Conservation (phyloP, 2,113 vertebrate species). For the Mirounga angustirostris region DNA sequence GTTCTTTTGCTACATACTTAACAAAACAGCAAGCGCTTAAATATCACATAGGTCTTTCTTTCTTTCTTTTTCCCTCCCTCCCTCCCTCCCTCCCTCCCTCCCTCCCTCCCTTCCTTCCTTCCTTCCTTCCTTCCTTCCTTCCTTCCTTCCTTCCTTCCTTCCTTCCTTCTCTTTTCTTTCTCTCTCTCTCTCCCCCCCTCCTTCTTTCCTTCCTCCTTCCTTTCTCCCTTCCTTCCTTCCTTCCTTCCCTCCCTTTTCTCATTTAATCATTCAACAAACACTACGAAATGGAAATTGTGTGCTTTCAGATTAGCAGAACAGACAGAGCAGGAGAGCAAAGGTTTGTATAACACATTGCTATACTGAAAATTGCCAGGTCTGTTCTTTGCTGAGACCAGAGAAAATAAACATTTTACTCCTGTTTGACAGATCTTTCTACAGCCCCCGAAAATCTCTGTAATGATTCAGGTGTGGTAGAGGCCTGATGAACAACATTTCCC, state of each 20-base stretch:
- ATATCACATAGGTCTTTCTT: background rate
- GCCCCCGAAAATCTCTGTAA: background rate
- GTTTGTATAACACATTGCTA: background rate
- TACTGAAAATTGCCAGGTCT: background rate
- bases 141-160: too few relatives aligned
- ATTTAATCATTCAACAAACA: background rate
- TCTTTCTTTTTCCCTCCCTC: fast-evolving
- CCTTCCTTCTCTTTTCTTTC: background rate
- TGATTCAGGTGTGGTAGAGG: background rate
- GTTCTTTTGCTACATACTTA: background rate
- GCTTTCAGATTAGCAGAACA: background rate
- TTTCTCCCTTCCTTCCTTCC: background rate
- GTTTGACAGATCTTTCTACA: background rate
- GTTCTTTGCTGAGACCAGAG: background rate
- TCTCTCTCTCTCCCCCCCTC: too few relatives aligned
- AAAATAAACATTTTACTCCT: background rate
- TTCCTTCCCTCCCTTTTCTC: background rate
- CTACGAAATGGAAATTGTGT: background rate
- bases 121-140: background rate
- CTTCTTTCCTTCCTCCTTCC: background rate
- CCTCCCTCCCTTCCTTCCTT: background rate
- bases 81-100: too few relatives aligned
- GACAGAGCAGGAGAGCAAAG: background rate
- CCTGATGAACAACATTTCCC: background rate
- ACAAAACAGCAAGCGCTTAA: background rate